These are phyloP conservation scores for Rhaphigaster nebulosa DNA, from an alignment of 2,888 invertebrate species.

Conservation along the genomic window DNA sequence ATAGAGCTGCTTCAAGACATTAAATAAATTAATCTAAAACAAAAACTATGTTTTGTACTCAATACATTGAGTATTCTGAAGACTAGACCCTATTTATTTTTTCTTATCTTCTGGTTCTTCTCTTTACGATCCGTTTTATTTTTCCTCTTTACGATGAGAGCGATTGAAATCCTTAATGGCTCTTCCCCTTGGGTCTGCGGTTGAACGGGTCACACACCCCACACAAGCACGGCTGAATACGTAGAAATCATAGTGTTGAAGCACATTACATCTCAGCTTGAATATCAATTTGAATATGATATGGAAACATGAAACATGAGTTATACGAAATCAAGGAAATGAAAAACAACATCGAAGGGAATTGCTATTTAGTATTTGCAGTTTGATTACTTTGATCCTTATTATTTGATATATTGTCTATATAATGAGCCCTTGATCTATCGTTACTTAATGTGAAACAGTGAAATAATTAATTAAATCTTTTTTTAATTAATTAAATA, in stretches of 20 bases:
- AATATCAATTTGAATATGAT: too few species aligned
- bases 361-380: too few species aligned
- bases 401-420: too few species aligned
- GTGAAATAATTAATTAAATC: too few species aligned
- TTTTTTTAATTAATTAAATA: too few species aligned
- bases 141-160: neutral
- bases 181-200: neutral
- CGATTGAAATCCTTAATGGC: constrained; percentile 20
- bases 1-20: too few species aligned
- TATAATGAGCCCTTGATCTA: too few species aligned
- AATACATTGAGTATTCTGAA: neutral
- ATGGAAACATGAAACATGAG: too few species aligned
- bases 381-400: too few species aligned
- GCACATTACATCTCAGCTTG: neutral
- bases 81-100: neutral
- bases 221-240: neutral
- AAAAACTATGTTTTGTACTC: neutral
- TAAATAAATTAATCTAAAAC: neutral
- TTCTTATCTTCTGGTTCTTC: neutral
- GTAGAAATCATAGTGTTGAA: neutral
- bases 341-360: too few species aligned
- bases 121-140: constrained; percentile 1
- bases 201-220: neutral
- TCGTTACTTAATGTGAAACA: too few species aligned
- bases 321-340: too few species aligned